Base-by-base conservation (phyloP, 2,888 invertebrate species). In the Drosophila sordidapex region DNA sequence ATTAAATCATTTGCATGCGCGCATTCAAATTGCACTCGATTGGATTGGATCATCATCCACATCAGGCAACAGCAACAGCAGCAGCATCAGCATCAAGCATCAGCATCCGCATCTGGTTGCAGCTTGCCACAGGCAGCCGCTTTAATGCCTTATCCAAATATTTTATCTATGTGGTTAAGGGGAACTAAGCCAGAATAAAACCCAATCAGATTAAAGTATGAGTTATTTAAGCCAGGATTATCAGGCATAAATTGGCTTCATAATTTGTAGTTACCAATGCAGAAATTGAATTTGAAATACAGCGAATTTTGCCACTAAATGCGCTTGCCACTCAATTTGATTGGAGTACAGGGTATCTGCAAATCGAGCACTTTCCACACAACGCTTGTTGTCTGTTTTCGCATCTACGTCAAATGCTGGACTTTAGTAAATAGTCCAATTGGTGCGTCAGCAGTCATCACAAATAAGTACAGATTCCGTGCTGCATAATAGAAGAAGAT, bases 1-100 rank as follows among this genome's bases (percentile, higher is more conserved):
- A 89, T 85, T 89, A 87, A 75, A 76, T 67, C 76, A 76, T 79
- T 83, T 69, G 70, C 79, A 74, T 73, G 72, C 68, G 74, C 81
- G 70, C 81, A 70, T 65, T 73, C 53, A 52, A 65, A 63, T 59
- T 73, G 74, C 84, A 82, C 58, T 72, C 79, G 74, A 66, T 77
- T 81, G 75, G 75, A 68, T 71, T 81, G 73, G 75, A 70, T 71
- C 78, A 70, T 62, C 70, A 67, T 62, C 70, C 61, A 51, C 54
- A 56, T 54, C 27, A 10, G 15, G 8, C 48, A 48, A 2, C 40
- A 21, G 10, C 51, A 31, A 7, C 52, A 21, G 10, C 51, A 31
- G 2, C 52, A 52, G 21, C 71, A 56, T 15, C 52, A 52, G 21
- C 71, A 56, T 15, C 13, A 15, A 8, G 31, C 21, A 43, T 31